phyloP scores from a whole-genome alignment of 2,888 invertebrate genomes.

The Julus scanicus region DNA sequence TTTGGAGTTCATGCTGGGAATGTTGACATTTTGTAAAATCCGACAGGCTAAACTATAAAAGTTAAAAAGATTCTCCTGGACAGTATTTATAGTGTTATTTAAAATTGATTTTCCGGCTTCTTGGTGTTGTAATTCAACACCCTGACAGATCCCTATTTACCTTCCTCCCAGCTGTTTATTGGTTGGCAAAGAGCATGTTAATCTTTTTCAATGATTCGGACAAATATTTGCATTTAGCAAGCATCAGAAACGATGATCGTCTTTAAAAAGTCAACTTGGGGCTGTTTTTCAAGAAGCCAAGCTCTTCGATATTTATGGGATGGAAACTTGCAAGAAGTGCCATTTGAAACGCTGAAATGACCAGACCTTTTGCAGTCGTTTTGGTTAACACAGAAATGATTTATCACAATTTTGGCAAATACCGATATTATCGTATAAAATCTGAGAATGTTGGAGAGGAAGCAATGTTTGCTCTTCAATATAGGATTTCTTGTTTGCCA shows the following conservation, averaged over 20 bases:
- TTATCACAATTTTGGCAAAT: conserved; percentile 16
- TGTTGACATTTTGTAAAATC: too few species aligned
- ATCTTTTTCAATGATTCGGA: background rate
- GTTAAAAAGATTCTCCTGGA: too few species aligned
- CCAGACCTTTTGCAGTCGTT: conserved; percentile 15
- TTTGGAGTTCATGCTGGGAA: too few species aligned
- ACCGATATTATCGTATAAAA: background rate
- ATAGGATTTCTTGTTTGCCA: background rate
- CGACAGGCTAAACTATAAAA: too few species aligned
- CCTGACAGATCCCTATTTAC: too few species aligned
- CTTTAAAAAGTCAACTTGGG: background rate
- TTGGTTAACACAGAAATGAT: conserved; percentile 20
- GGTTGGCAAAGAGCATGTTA: background rate
- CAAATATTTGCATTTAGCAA: background rate
- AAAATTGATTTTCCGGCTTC: too few species aligned
- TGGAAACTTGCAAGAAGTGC: background rate
- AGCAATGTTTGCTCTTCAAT: conserved; percentile 4
- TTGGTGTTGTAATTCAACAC: too few species aligned
- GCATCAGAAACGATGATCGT: background rate
- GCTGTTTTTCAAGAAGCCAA: background rate
- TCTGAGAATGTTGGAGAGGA: conserved; percentile 3
- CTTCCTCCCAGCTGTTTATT: too few species aligned
- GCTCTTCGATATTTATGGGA: background rate
- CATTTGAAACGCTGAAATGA: conserved; percentile 6
- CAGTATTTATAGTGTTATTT: too few species aligned